phyloP scores from a whole-genome alignment of 2,113 vertebrate genomes.

The Calonectris borealis region DNA sequence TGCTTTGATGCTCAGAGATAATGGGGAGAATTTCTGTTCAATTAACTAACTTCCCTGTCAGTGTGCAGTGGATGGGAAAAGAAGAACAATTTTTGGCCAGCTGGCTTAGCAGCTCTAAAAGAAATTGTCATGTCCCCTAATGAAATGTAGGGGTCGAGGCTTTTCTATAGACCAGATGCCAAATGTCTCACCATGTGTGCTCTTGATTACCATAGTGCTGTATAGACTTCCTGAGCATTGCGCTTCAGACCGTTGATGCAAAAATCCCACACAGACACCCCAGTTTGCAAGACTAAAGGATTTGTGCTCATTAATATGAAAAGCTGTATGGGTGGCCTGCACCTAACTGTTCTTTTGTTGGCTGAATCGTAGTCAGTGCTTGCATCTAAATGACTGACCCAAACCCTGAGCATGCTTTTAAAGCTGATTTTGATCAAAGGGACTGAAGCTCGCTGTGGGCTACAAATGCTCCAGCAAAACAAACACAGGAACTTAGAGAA shows the following conservation, averaged over 20 bases:
- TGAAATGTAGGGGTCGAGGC: not conserved
- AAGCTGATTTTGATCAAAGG: not conserved
- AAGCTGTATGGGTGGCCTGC: not conserved
- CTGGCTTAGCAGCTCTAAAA: not conserved
- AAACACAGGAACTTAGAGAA: not conserved
- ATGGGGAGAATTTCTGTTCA: not conserved
- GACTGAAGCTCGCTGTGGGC: not conserved
- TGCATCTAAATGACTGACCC: not conserved
- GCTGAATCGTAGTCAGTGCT: not conserved
- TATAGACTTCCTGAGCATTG: not conserved
- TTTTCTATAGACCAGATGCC: not conserved
- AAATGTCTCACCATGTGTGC: not conserved
- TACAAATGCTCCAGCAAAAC: not conserved
- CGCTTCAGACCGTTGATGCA: not conserved
- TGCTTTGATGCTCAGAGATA: not conserved
- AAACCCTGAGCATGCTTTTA: not conserved
- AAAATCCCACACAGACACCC: not conserved
- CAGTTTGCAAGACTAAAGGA: not conserved
- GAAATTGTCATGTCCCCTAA: not conserved
- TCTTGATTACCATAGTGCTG: not conserved
- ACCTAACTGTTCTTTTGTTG: not conserved
- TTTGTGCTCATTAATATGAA: not conserved
- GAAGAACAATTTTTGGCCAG: not conserved
- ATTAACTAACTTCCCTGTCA: not conserved
- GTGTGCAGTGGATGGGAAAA: not conserved